phyloP scores from a whole-genome alignment of 1,140 invertebrate species.

The Neodiprion pinetum region DNA sequence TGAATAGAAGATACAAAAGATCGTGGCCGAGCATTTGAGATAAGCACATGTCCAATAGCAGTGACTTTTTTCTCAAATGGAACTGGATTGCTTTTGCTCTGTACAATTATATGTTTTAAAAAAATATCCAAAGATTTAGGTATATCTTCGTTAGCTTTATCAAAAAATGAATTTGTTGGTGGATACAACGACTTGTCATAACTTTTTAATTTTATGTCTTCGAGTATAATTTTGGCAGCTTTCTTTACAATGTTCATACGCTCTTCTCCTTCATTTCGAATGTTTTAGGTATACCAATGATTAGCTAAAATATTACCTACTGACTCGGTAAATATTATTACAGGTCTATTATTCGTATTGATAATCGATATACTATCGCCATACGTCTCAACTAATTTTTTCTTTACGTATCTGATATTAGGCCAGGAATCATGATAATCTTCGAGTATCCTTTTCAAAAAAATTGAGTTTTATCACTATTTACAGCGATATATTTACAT shows the following conservation, averaged over 20 bases:
- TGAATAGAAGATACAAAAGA: slow-evolving; percentile 34
- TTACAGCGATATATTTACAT: background rate
- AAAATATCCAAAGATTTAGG: slow-evolving; percentile 18
- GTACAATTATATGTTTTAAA: slow-evolving; percentile 18
- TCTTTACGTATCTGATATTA: background rate
- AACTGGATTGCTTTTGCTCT: slow-evolving; percentile 11
- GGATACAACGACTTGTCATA: slow-evolving; percentile 31
- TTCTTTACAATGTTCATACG: slow-evolving; percentile 29
- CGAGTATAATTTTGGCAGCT: slow-evolving; percentile 36
- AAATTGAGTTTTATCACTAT: background rate
- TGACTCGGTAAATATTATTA: slow-evolving; percentile 22
- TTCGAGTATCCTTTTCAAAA: no score
- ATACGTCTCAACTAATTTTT: background rate
- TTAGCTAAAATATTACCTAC: slow-evolving; percentile 18
- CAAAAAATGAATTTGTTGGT: slow-evolving; percentile 15
- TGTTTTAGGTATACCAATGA: slow-evolving; percentile 25
- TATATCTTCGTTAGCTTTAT: slow-evolving; percentile 17
- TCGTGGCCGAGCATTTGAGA: slow-evolving; percentile 31
- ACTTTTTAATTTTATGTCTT: slow-evolving; percentile 35
- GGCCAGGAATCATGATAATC: background rate
- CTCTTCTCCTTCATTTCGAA: slow-evolving; percentile 23
- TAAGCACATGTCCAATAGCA: slow-evolving; percentile 32
- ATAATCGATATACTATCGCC: background rate
- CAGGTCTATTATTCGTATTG: slow-evolving; percentile 1
- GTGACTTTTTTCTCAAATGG: slow-evolving; percentile 14